phyloP scores from a whole-genome alignment of 2,797 vertebrate species.

The Artibeus lituratus region DNA sequence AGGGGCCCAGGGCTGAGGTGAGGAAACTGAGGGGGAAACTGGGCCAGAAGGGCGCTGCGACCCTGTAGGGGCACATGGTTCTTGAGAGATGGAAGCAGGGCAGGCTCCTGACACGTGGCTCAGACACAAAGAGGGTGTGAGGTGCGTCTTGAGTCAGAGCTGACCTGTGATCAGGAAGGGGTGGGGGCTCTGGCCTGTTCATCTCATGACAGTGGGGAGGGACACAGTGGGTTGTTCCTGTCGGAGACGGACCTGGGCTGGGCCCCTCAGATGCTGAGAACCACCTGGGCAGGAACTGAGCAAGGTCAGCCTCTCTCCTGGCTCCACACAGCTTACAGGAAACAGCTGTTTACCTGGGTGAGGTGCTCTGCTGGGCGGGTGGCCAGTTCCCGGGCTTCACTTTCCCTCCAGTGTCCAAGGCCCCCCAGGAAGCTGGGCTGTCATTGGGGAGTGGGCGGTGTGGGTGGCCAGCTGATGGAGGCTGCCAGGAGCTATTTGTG shows the following conservation, averaged over 20 bases:
- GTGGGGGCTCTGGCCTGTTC: not conserved
- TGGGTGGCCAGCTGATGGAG: not conserved
- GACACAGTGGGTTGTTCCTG: not conserved
- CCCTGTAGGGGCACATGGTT: not conserved
- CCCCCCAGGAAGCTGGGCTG: conserved; percentile 33
- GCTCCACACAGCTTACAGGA: not conserved
- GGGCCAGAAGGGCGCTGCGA: not conserved
- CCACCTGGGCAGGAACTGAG: not conserved
- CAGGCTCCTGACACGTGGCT: not conserved
- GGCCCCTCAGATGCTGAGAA: not conserved
- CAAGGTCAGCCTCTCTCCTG: not conserved
- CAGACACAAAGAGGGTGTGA: not conserved
- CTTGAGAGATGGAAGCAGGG: not conserved
- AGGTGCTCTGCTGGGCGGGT: conserved; percentile 10
- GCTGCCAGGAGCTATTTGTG: conserved; percentile 33
- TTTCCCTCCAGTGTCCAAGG: not conserved
- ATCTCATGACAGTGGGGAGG: not conserved
- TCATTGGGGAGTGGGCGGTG: not conserved
- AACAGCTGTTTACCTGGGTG: conserved; percentile 61
- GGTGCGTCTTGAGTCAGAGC: not conserved
- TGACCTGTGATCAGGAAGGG: not conserved
- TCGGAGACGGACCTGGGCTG: not conserved
- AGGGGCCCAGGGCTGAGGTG: not conserved
- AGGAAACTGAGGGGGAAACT: not conserved
- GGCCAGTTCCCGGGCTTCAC: not conserved